A percentile compares a stretch with the other conserved stretches of the same genome.
Evolutionary conservation across 2,888 invertebrate species (phyloP).

Genomic region (Rhamnusium bicolor): DNA sequence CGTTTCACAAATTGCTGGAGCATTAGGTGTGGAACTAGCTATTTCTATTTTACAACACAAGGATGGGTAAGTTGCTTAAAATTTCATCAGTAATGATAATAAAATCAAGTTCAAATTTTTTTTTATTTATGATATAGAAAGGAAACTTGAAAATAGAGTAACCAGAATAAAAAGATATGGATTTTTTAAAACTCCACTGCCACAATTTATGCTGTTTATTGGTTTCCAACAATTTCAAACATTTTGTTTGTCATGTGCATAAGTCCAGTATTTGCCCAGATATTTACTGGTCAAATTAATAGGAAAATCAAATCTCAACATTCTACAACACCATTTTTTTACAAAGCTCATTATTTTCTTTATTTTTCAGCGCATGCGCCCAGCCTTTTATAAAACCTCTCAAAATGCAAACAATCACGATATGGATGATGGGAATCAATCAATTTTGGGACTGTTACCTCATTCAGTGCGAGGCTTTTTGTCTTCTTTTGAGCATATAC

Average conservation of each 20-base stretch:
- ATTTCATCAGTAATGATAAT: background rate
- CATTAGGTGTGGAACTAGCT: constrained; percentile 92
- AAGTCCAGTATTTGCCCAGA: too few relatives aligned
- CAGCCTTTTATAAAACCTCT: constrained; percentile 76
- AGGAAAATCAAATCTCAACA: too few relatives aligned
- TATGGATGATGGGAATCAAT: constrained; percentile 51
- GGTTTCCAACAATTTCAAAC: too few relatives aligned
- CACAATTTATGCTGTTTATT: too few relatives aligned
- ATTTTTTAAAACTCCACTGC: too few relatives aligned
- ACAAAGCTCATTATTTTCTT: constrained; percentile 15
- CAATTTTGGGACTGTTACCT: constrained; percentile 86
- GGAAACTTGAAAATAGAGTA: too few relatives aligned
- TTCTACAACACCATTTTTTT: too few relatives aligned
- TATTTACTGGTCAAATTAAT: too few relatives aligned
- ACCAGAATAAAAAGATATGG: too few relatives aligned
- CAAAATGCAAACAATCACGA: constrained; percentile 47
- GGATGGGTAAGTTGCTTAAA: constrained; percentile 72
- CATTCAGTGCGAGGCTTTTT: constrained; percentile 96
- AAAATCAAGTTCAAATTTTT: too few relatives aligned
- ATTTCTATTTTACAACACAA: constrained; percentile 91
- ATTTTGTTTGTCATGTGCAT: too few relatives aligned
- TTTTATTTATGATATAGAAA: too few relatives aligned
- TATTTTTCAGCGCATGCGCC: constrained; percentile 69
- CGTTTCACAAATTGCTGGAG: constrained; percentile 90
- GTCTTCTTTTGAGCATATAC: constrained; percentile 84